These are phyloP conservation scores for Typhlomys cinereus DNA, from an alignment of 2,113 vertebrate species.

Conservation along the genomic window DNA sequence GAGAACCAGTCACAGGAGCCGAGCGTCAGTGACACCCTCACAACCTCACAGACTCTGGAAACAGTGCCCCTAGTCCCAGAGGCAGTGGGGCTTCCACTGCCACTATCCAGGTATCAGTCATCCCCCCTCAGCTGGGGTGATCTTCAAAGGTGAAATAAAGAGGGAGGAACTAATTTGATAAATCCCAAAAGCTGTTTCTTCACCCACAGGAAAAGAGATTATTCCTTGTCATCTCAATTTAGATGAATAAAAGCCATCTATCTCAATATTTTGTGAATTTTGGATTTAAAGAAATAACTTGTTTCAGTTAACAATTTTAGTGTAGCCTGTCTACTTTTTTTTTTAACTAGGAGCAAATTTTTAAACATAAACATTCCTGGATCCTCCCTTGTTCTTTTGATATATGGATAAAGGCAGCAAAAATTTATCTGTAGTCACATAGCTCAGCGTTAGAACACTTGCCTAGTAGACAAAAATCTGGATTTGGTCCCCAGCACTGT, in stretches of 20 bases:
- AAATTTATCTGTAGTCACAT: background rate
- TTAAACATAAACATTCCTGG: background rate
- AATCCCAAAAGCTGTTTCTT: conserved; percentile 29
- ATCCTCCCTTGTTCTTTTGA: background rate
- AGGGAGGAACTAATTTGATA: background rate
- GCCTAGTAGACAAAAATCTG: background rate
- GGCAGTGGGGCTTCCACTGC: conserved; percentile 72
- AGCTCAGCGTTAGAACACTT: background rate
- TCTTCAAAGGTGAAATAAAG: conserved; percentile 29
- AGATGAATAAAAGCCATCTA: conserved; percentile 47
- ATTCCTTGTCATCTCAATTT: conserved; percentile 39
- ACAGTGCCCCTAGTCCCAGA: conserved; percentile 87
- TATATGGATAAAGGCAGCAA: background rate
- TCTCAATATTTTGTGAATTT: conserved; percentile 25
- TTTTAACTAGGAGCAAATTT: background rate
- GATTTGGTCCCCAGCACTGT: background rate
- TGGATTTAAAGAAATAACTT: conserved; percentile 32
- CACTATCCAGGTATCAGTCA: conserved; percentile 79
- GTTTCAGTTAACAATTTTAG: conserved; percentile 14
- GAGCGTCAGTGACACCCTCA: conserved; percentile 85
- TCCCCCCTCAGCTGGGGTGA: background rate
- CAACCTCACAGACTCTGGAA: conserved; percentile 88
- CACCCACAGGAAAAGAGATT: background rate
- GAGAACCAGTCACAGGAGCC: conserved; percentile 57
- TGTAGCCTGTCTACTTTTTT: background rate